These are phyloP conservation scores for Zoanthus sansibaricus DNA, from an alignment of 92 coral and sea anemone species.

Conservation along the genomic window DNA sequence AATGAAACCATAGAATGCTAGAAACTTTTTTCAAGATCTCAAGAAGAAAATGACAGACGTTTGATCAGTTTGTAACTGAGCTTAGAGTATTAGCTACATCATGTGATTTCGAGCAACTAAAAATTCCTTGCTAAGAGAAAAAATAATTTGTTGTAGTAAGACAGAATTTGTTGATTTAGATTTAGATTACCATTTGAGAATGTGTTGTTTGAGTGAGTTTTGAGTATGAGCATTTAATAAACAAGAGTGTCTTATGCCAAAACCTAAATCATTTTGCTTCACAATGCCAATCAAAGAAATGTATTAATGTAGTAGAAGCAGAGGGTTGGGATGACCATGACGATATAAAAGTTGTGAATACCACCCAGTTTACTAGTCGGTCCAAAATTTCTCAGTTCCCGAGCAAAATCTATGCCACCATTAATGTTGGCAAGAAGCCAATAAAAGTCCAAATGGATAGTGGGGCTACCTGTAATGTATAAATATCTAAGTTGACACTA, in stretches of 20 bases:
- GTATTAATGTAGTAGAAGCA: not conserved
- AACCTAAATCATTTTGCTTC: not conserved
- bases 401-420: not conserved
- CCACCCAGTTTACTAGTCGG: not conserved
- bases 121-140: not conserved
- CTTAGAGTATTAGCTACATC: not conserved
- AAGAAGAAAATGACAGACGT: not conserved
- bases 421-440: not conserved
- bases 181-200: not conserved
- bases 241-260: not conserved
- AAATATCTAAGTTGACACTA: not conserved
- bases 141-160: not conserved
- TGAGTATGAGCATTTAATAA: not conserved
- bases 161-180: not conserved
- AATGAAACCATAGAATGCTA: not conserved
- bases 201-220: too few species aligned
- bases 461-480: not conserved
- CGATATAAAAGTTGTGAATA: not conserved
- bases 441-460: not conserved
- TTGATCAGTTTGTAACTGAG: not conserved
- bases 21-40: not conserved
- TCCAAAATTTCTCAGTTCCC: not conserved
- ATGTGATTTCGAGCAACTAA: not conserved
- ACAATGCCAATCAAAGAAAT: too few species aligned
- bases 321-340: not conserved